Evolutionary conservation across 2,888 invertebrate genomes (phyloP).

Genomic region (Seira ritae): DNA sequence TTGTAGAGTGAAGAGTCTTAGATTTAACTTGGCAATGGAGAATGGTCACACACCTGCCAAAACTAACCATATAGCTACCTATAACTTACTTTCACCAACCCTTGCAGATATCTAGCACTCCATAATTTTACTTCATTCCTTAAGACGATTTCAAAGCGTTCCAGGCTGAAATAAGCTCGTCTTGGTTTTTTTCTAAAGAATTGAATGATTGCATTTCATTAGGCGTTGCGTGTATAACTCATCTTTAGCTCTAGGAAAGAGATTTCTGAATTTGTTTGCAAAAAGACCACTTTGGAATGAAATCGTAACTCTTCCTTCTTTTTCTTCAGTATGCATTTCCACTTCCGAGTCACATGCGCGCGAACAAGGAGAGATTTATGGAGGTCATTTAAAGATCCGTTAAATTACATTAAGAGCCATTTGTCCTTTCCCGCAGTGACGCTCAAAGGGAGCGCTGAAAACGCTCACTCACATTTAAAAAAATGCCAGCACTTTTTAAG

Average conservation of each 20-base stretch:
- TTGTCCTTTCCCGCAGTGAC: conserved; percentile 27
- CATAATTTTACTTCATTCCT: too few relatives aligned
- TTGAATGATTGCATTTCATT: conserved; percentile 9
- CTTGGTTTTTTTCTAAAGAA: too few relatives aligned
- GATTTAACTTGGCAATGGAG: neutral
- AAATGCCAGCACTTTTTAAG: neutral
- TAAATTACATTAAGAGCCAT: conserved; percentile 55
- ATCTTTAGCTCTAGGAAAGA: neutral
- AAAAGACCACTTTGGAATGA: neutral
- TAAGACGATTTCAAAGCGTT: too few relatives aligned
- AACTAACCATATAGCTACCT: neutral
- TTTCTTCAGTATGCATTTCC: too few relatives aligned
- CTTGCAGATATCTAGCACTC: too few relatives aligned
- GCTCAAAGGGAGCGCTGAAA: conserved; percentile 7
- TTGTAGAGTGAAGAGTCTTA: too few relatives aligned
- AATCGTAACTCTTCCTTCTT: too few relatives aligned
- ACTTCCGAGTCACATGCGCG: conserved; percentile 1
- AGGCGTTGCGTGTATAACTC: conserved; percentile 10
- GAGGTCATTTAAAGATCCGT: conserved; percentile 53
- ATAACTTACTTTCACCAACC: too few relatives aligned
- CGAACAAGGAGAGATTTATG: conserved; percentile 34
- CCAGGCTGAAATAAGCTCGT: too few relatives aligned
- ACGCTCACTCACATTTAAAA: neutral
- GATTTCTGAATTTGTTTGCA: neutral
- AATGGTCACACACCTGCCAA: neutral